Evolutionary conservation across 2,888 invertebrate genomes (phyloP).

Genomic region (Seira ritae): DNA sequence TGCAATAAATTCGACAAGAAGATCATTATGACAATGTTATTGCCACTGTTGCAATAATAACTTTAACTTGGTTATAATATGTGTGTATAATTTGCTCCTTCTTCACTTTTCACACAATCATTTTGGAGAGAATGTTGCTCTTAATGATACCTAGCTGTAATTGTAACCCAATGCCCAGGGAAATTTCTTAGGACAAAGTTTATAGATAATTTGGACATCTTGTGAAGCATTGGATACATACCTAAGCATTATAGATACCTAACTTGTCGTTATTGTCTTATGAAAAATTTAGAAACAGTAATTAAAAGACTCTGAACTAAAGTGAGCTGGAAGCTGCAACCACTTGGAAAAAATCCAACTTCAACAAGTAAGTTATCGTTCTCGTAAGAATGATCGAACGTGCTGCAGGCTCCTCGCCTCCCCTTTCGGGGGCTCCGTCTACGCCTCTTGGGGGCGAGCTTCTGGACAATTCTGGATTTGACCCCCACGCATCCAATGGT

Average conservation of each 20-base stretch:
- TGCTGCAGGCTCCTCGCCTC: conserved; percentile 62
- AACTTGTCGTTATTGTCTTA: not conserved
- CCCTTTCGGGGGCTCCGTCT: conserved; percentile 62
- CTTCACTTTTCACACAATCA: not conserved
- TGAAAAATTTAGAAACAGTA: too few relatives aligned
- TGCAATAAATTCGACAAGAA: not conserved
- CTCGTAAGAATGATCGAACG: conserved; percentile 62
- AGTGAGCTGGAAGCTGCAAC: not conserved
- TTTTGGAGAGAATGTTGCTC: not conserved
- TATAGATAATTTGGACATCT: conserved; percentile 1
- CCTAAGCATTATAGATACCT: not conserved
- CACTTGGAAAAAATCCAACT: too few relatives aligned
- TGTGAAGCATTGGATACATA: too few relatives aligned
- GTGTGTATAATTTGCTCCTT: not conserved
- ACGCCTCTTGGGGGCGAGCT: conserved; percentile 63
- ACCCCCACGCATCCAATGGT: conserved; percentile 44
- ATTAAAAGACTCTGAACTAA: not conserved
- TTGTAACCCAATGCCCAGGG: not conserved
- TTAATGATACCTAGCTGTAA: not conserved
- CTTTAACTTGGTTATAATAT: too few relatives aligned
- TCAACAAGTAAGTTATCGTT: not conserved
- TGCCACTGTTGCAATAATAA: too few relatives aligned
- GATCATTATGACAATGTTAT: not conserved
- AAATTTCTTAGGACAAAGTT: too few relatives aligned
- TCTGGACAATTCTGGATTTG: conserved; percentile 60